Percentiles rank a stretch among this genome's conserved stretches.
Evolutionary conservation across 2,797 vertebrate species (phyloP).

Genomic region (Heteromormyrus szaboi): DNA sequence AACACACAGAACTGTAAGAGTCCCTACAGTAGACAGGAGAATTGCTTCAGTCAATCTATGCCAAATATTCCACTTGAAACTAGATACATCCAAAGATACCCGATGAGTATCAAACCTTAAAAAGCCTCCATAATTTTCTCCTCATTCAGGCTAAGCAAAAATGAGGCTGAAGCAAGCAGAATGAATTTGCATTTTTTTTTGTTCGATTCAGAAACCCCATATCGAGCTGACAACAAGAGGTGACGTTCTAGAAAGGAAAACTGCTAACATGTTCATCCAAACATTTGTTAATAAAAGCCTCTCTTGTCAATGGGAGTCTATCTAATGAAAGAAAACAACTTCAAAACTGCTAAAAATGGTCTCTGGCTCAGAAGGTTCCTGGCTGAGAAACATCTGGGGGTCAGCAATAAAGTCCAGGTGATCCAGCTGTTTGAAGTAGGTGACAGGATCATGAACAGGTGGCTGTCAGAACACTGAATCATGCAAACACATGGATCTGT

Average conservation of each 20-base stretch:
- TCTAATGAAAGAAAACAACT: not conserved
- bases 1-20: not conserved
- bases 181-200: not conserved
- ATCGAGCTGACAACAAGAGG: not conserved
- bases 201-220: not conserved
- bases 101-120: not conserved
- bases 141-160: not conserved
- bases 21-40: not conserved
- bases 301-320: not conserved
- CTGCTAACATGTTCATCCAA: not conserved
- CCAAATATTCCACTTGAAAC: not conserved
- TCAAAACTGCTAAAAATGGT: not conserved
- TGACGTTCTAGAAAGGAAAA: not conserved
- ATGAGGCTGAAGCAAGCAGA: not conserved
- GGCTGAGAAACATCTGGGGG: not conserved
- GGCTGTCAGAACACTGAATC: not conserved
- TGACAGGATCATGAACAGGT: not conserved
- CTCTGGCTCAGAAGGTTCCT: not conserved
- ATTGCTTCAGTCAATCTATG: not conserved
- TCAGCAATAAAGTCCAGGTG: not conserved
- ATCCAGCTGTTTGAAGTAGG: not conserved
- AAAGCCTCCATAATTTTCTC: not conserved
- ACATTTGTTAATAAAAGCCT: not conserved
- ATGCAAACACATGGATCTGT: slow-evolving; percentile 5
- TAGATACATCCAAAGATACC: not conserved